Percentiles rank a stretch among this genome's conserved stretches.
phyloP scores from a whole-genome alignment of 1,140 invertebrate genomes.

The Drosophila rhopaloa region DNA sequence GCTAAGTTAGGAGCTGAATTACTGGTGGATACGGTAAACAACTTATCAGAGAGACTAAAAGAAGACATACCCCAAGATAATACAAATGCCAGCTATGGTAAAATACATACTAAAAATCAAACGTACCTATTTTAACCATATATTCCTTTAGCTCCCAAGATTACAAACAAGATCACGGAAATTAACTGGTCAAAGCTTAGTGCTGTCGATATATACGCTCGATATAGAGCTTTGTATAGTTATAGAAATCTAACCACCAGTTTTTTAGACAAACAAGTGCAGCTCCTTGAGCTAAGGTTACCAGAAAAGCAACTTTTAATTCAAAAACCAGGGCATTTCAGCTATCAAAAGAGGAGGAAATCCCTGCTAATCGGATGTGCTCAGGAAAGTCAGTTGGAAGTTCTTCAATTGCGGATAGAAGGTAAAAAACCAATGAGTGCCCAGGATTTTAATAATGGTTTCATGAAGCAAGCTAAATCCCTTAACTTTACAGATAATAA shows the following conservation, averaged over 20 bases:
- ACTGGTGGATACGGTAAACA: slow-evolving; percentile 87
- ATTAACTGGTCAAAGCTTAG: slow-evolving; percentile 88
- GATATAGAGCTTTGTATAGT: slow-evolving; percentile 88
- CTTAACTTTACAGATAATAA: slow-evolving; percentile 56
- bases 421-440: slow-evolving; percentile 87
- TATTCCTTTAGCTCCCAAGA: slow-evolving; percentile 88
- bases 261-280: slow-evolving; percentile 86
- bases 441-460: slow-evolving; percentile 89
- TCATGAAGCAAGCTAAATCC: slow-evolving; percentile 85
- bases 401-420: slow-evolving; percentile 86
- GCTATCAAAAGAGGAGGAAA: slow-evolving; percentile 57
- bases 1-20: slow-evolving; percentile 89
- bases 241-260: slow-evolving; percentile 87
- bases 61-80: slow-evolving; percentile 87
- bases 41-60: slow-evolving; percentile 87
- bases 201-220: slow-evolving; percentile 87
- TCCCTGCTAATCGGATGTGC: slow-evolving; percentile 87
- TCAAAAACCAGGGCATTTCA: slow-evolving; percentile 49
- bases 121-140: slow-evolving; percentile 1
- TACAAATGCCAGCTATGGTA: slow-evolving; percentile 89
- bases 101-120: slow-evolving; percentile 16
- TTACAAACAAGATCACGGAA: slow-evolving; percentile 86
- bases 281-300: slow-evolving; percentile 86
- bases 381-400: slow-evolving; percentile 86
- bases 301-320: slow-evolving; percentile 9